phyloP scores from a whole-genome alignment of 1,140 invertebrate genomes.

The Drosophila pruinosa region DNA sequence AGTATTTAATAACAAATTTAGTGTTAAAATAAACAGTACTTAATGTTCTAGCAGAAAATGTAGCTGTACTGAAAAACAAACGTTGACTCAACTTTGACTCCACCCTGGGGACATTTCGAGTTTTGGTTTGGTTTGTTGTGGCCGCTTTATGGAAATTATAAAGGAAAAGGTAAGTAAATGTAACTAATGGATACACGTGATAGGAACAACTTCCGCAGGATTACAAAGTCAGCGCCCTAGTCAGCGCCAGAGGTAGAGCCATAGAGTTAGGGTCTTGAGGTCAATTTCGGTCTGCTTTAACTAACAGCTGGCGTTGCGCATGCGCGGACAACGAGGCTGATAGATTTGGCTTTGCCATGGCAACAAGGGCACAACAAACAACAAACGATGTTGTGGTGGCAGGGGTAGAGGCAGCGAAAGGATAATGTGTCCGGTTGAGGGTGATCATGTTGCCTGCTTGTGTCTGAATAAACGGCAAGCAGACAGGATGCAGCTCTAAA shows the following conservation, averaged over 20 bases:
- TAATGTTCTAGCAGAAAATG: too few relatives aligned
- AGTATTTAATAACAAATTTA: too few relatives aligned
- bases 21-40: too few relatives aligned
- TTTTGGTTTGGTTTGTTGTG: slow-evolving; percentile 11
- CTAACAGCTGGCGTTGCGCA: slow-evolving; percentile 69
- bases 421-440: slow-evolving; percentile 43
- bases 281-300: neutral
- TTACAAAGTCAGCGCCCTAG: slow-evolving; percentile 57
- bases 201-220: slow-evolving; percentile 77
- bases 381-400: neutral
- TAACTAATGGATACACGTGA: slow-evolving; percentile 71
- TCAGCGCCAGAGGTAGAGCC: neutral
- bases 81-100: slow-evolving; percentile 60
- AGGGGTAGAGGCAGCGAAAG: slow-evolving; percentile 22
- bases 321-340: slow-evolving; percentile 58
- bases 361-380: slow-evolving; percentile 41
- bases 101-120: neutral
- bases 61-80: too few relatives aligned
- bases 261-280: slow-evolving; percentile 27
- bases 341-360: slow-evolving; percentile 61
- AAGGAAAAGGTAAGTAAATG: slow-evolving; percentile 25
- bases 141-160: slow-evolving; percentile 21
- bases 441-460: slow-evolving; percentile 42
- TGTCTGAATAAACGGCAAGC: neutral
- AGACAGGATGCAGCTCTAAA: slow-evolving; percentile 50